Evolutionary conservation across 2,888 invertebrate genomes (phyloP).

Genomic region (Achlya flavicornis): DNA sequence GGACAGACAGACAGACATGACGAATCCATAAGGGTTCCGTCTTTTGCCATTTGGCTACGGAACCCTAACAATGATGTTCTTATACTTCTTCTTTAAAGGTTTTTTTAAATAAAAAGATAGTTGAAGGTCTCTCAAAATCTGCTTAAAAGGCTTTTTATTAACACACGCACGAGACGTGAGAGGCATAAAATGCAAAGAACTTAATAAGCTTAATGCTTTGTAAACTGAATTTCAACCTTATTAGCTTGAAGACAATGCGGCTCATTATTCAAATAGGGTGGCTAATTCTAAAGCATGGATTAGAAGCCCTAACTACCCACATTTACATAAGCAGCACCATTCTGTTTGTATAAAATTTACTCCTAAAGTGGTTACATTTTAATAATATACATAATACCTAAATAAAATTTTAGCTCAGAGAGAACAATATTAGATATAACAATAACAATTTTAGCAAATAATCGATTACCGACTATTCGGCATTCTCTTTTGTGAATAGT

Average conservation of each 20-base stretch:
- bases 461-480: too few relatives aligned
- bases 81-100: background rate
- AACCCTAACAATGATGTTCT: too few relatives aligned
- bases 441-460: too few relatives aligned
- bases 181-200: background rate
- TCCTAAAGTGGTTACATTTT: constrained; percentile 14
- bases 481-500: too few relatives aligned
- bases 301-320: constrained; percentile 29
- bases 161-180: background rate
- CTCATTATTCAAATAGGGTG: constrained; percentile 36
- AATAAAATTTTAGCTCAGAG: too few relatives aligned
- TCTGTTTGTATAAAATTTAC: constrained; percentile 35
- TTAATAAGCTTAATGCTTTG: constrained; percentile 16
- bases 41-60: too few relatives aligned
- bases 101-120: background rate
- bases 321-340: constrained; percentile 36
- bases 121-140: background rate
- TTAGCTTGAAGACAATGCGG: constrained; percentile 18
- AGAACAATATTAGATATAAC: too few relatives aligned
- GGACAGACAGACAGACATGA: too few relatives aligned
- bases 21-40: too few relatives aligned
- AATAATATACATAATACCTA: background rate
- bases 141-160: background rate
- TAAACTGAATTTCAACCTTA: constrained; percentile 9
- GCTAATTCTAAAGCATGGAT: constrained; percentile 32